These are phyloP conservation scores for Muntiacus muntjak DNA, from an alignment of 2,113 vertebrate species.

Conservation along the genomic window DNA sequence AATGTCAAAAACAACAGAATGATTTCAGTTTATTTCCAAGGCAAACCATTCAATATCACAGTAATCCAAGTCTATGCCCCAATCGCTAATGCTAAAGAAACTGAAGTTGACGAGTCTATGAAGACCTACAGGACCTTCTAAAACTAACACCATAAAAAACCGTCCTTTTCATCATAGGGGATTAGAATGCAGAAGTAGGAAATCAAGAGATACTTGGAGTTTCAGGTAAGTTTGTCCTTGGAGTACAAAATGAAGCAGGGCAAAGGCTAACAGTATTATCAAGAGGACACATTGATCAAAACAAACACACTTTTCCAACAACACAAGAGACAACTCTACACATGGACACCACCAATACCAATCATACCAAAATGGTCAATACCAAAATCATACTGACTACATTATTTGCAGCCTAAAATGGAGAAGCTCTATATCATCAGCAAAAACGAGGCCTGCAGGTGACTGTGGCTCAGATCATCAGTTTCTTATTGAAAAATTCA, in stretches of 20 bases:
- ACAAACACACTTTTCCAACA: background rate
- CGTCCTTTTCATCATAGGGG: background rate
- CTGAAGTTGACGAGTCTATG: background rate
- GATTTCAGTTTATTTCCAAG: background rate
- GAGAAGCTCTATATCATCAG: background rate
- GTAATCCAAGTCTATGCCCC: background rate
- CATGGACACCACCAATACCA: background rate
- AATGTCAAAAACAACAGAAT: background rate
- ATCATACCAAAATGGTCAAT: background rate
- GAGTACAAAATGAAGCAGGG: background rate
- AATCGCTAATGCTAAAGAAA: rapidly evolving
- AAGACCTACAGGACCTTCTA: background rate
- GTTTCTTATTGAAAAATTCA: background rate
- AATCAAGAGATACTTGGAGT: background rate
- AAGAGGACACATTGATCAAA: background rate
- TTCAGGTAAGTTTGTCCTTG: background rate
- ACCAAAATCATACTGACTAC: background rate
- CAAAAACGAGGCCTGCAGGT: background rate
- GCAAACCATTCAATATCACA: background rate
- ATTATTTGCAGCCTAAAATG: background rate
- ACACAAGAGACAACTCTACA: background rate
- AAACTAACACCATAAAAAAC: background rate
- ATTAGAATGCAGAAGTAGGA: background rate
- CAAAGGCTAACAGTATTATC: background rate
- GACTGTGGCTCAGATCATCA: background rate